These are phyloP conservation scores for Onychorhynchus coronatus DNA, from an alignment of 2,113 vertebrate genomes.

Conservation along the genomic window DNA sequence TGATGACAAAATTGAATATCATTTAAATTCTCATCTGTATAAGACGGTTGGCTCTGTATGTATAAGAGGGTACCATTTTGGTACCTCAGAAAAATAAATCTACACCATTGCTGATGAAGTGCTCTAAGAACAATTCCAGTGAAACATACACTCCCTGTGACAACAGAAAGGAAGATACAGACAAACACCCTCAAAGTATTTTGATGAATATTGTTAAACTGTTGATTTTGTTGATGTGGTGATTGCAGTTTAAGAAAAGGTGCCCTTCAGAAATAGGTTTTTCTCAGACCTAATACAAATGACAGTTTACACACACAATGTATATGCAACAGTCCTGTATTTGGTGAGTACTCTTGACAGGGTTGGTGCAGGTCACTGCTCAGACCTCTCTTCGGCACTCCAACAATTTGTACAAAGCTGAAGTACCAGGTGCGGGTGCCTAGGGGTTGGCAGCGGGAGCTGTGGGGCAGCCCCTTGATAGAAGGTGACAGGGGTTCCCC, in stretches of 20 bases:
- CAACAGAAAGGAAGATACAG: neutral
- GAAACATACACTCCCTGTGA: neutral
- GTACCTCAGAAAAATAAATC: neutral
- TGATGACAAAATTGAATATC: neutral
- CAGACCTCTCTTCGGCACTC: neutral
- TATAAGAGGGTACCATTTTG: neutral
- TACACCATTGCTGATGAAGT: neutral
- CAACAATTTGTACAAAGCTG: neutral
- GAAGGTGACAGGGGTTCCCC: neutral
- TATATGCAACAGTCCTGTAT: neutral
- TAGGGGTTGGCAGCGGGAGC: neutral
- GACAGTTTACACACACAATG: rapidly evolving
- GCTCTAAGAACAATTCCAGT: neutral
- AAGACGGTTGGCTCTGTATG: neutral
- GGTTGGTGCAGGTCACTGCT: neutral
- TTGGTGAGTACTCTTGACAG: neutral
- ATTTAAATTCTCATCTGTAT: neutral
- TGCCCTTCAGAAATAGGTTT: neutral
- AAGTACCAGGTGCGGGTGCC: neutral
- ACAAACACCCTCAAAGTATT: neutral
- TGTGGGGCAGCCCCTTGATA: neutral
- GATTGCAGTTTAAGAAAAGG: neutral
- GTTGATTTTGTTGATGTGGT: neutral
- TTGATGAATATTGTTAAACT: neutral
- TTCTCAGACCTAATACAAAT: neutral